Conservation (phyloP, 2,113 vertebrate genomes). For the Chinchilla lanigera region DNA sequence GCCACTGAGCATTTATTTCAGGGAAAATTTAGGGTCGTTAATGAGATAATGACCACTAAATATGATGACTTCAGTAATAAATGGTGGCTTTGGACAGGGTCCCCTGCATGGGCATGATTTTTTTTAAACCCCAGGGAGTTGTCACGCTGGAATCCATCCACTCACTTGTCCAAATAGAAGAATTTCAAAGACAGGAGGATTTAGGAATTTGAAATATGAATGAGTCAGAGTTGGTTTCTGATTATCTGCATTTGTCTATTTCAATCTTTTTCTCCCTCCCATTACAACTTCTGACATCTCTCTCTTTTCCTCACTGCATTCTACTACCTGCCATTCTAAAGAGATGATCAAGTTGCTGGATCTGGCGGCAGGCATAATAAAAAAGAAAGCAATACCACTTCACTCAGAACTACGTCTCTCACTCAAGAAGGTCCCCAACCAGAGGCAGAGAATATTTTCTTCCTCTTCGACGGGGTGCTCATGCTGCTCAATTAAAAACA, state of each 20-base stretch:
- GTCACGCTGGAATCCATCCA: conserved; percentile 4
- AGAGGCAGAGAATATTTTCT: conserved; percentile 14
- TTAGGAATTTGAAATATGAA: neutral
- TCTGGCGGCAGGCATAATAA: neutral
- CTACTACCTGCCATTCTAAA: conserved; percentile 29
- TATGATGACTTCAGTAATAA: conserved; percentile 19
- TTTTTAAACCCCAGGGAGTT: neutral
- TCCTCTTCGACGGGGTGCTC: neutral
- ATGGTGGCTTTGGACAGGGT: conserved; percentile 5
- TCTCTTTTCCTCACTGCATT: neutral
- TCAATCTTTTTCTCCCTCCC: neutral
- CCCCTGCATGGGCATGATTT: neutral
- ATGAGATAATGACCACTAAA: conserved; percentile 63
- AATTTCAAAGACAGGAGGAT: conserved; percentile 10
- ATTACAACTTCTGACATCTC: conserved; percentile 1
- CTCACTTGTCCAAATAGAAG: neutral
- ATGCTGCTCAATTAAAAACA: conserved; percentile 27
- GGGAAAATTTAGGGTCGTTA: conserved; percentile 43
- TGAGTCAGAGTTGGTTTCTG: conserved; percentile 23
- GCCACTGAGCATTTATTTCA: neutral
- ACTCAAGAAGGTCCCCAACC: neutral
- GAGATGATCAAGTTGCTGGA: conserved; percentile 19
- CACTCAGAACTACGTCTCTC: neutral
- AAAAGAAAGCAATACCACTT: neutral
- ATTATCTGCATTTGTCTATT: conserved; percentile 25